These are phyloP conservation scores for Pseudorhombus dupliciocellatus DNA, from an alignment of 2,113 vertebrate genomes.

Conservation along the genomic window DNA sequence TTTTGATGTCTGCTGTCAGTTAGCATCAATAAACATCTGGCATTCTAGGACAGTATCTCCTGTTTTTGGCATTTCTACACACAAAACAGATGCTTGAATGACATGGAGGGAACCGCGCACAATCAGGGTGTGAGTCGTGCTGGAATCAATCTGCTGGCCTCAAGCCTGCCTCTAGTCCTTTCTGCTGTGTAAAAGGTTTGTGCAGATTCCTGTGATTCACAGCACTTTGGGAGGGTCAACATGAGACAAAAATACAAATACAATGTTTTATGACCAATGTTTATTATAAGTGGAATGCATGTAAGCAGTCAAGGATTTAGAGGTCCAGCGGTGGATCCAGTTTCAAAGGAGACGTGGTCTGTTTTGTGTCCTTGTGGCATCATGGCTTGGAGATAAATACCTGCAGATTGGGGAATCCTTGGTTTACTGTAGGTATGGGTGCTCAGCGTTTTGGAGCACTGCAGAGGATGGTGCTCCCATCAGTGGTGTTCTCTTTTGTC, in stretches of 20 bases:
- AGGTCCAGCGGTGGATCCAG: slow-evolving; percentile 41
- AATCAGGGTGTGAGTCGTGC: slow-evolving; percentile 48
- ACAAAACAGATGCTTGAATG: slow-evolving; percentile 48
- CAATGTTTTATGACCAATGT: slow-evolving; percentile 65
- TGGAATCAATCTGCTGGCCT: slow-evolving; percentile 43
- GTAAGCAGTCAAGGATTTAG: slow-evolving; percentile 58
- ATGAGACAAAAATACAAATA: slow-evolving; percentile 54
- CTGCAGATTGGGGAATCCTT: slow-evolving; percentile 27
- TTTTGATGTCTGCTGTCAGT: slow-evolving; percentile 16
- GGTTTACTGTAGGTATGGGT: not conserved
- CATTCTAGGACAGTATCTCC: not conserved
- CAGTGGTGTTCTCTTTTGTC: slow-evolving; percentile 45
- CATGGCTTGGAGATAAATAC: slow-evolving; percentile 32
- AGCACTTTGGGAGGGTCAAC: slow-evolving; percentile 26
- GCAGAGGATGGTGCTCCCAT: slow-evolving; percentile 48
- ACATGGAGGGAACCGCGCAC: slow-evolving; percentile 24
- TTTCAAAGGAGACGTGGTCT: slow-evolving; percentile 70
- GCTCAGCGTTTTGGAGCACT: slow-evolving; percentile 30
- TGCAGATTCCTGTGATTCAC: slow-evolving; percentile 52
- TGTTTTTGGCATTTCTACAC: slow-evolving; percentile 20
- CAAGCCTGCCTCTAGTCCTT: slow-evolving; percentile 10
- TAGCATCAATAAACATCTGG: not conserved
- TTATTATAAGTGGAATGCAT: slow-evolving; percentile 50
- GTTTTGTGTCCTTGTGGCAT: slow-evolving; percentile 60
- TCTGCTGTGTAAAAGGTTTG: slow-evolving; percentile 32